These are phyloP conservation scores for Thysanoteuthis rhombus DNA, from an alignment of 2,888 invertebrate species.

Conservation along the genomic window DNA sequence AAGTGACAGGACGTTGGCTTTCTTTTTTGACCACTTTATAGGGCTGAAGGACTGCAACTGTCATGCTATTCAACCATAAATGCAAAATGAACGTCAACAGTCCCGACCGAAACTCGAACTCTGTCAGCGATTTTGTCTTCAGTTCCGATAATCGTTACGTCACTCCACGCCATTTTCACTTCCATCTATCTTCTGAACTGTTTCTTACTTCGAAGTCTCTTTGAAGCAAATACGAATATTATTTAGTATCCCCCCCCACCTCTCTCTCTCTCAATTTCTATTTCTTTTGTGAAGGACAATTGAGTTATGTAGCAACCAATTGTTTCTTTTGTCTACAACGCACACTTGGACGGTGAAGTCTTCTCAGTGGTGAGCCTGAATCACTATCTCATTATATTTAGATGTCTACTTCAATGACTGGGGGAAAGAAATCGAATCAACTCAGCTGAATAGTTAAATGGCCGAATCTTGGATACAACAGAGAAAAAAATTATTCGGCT, in stretches of 20 bases:
- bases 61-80: too few relatives aligned
- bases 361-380: background rate
- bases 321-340: background rate
- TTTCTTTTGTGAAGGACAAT: background rate
- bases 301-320: background rate
- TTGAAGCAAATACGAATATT: background rate
- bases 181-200: too few relatives aligned
- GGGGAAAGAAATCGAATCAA: background rate
- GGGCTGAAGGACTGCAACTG: too few relatives aligned
- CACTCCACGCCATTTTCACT: too few relatives aligned
- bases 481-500: background rate
- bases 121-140: too few relatives aligned
- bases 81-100: too few relatives aligned
- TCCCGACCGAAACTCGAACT: too few relatives aligned
- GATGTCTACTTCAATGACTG: background rate
- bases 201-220: background rate
- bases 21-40: too few relatives aligned
- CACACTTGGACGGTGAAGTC: background rate
- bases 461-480: background rate
- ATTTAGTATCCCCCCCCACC: too few relatives aligned
- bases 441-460: conserved; percentile 12
- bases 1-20: too few relatives aligned
- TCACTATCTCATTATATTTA: background rate
- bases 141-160: too few relatives aligned
- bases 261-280: background rate